A percentile compares a stretch with the other conserved stretches of the same genome.
phyloP scores from a whole-genome alignment of 2,888 invertebrate species.

The Ennomos fuscantarius region DNA sequence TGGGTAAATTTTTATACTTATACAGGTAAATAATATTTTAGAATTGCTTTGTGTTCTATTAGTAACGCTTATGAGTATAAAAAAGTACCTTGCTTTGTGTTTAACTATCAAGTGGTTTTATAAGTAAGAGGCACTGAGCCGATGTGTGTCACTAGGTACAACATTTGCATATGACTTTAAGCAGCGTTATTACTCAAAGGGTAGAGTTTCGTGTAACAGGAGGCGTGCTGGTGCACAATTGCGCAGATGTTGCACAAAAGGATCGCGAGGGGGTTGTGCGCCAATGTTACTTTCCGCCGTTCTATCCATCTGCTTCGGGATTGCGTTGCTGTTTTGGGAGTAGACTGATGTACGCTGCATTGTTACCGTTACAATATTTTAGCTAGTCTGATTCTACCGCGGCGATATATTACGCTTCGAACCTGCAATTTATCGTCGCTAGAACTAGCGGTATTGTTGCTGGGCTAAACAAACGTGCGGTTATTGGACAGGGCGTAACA shows the following conservation, averaged over 20 bases:
- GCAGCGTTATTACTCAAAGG: constrained; percentile 59
- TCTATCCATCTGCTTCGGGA: constrained; percentile 48
- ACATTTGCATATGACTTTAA: constrained; percentile 50
- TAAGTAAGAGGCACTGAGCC: constrained; percentile 5
- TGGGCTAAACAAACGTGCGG: constrained; percentile 62
- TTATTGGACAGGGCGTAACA: constrained; percentile 49
- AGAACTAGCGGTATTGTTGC: constrained; percentile 65
- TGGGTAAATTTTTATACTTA: too few relatives aligned
- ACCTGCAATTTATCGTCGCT: constrained; percentile 65
- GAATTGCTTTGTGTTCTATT: too few relatives aligned
- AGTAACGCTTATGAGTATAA: too few relatives aligned
- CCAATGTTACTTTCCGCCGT: constrained; percentile 46
- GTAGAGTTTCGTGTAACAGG: constrained; percentile 64
- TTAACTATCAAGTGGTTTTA: constrained; percentile 10
- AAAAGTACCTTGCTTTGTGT: constrained; percentile 5
- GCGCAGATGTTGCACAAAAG: constrained; percentile 68
- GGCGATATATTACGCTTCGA: constrained; percentile 61
- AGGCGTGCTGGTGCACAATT: constrained; percentile 52
- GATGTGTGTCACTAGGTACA: constrained; percentile 23
- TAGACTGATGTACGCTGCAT: constrained; percentile 44
- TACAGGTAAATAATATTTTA: too few relatives aligned
- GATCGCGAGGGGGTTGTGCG: constrained; percentile 46
- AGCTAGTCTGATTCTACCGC: constrained; percentile 57
- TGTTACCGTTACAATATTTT: constrained; percentile 49
- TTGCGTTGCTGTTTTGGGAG: constrained; percentile 44